Evolutionary conservation across 2,113 vertebrate species (phyloP).

Genomic region (Rutilus rutilus): DNA sequence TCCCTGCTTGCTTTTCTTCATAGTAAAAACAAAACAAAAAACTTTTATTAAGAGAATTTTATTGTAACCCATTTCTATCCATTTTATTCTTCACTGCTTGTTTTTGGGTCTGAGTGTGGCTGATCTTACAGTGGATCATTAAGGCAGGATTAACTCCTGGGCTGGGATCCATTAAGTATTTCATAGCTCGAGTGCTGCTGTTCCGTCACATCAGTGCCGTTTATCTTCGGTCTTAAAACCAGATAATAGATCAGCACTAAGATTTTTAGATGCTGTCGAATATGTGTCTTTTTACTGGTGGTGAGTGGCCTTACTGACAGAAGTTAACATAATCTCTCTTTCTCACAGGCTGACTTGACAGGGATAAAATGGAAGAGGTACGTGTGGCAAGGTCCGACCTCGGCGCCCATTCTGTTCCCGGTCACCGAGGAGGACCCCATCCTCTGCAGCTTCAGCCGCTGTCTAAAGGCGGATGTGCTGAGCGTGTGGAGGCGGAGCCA

Average conservation of each 20-base stretch:
- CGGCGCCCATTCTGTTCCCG: conserved; percentile 95
- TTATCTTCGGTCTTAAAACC: conserved; percentile 36
- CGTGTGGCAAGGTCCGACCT: conserved; percentile 94
- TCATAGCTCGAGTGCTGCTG: conserved; percentile 22
- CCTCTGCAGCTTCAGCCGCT: conserved; percentile 97
- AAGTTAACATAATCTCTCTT: conserved; percentile 21
- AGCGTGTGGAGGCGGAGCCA: conserved; percentile 95
- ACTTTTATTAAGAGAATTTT: not conserved
- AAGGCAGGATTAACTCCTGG: conserved; percentile 64
- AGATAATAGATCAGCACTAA: conserved; percentile 40
- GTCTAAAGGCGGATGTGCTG: conserved; percentile 93
- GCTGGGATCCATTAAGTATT: conserved; percentile 48
- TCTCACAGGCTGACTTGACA: conserved; percentile 89
- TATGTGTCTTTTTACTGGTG: conserved; percentile 52
- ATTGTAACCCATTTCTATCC: not conserved
- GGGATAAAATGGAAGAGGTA: conserved; percentile 99
- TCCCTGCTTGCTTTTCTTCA: not conserved
- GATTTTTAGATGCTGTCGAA: not conserved
- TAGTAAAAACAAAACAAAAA: too few relatives aligned
- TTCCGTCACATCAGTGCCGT: conserved; percentile 27
- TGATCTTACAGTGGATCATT: conserved; percentile 53
- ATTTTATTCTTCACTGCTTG: not conserved
- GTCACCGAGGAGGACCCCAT: conserved; percentile 98
- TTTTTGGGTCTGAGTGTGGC: conserved; percentile 26
- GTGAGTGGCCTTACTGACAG: conserved; percentile 47